Evolutionary conservation across 2,888 invertebrate species (phyloP).

Genomic region (Trissolcus japonicus): DNA sequence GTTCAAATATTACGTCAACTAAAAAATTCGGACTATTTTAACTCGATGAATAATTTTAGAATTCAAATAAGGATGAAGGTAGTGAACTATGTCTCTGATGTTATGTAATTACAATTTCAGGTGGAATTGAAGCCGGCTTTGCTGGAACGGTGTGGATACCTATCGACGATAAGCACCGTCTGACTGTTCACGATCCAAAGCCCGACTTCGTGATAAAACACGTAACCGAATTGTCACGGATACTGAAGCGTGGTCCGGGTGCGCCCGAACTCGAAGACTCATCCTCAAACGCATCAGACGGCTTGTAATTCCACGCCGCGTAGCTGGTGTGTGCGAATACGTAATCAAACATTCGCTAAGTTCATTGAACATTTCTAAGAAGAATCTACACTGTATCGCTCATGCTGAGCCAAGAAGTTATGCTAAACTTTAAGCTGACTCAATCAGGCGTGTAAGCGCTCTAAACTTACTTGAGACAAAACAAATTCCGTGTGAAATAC

Average conservation of each 20-base stretch:
- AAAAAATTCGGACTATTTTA: no score
- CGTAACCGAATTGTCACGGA: constrained; percentile 81
- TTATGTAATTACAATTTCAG: constrained; percentile 72
- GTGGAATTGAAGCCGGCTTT: constrained; percentile 85
- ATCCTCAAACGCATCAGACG: constrained; percentile 76
- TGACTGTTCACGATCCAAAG: constrained; percentile 75
- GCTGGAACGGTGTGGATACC: constrained; percentile 90
- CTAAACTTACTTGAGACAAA: background rate
- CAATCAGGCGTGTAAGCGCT: constrained; percentile 6
- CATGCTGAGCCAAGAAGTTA: constrained; percentile 42
- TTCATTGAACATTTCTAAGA: constrained; percentile 23
- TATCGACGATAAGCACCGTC: constrained; percentile 72
- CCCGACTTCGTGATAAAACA: constrained; percentile 83
- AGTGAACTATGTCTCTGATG: no score
- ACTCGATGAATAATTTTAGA: no score
- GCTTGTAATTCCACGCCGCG: constrained; percentile 66
- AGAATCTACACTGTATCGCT: constrained; percentile 36
- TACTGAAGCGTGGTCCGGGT: constrained; percentile 76
- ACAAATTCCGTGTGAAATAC: background rate
- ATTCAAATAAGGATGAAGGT: no score
- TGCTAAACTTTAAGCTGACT: constrained; percentile 37
- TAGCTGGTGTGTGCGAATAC: constrained; percentile 14
- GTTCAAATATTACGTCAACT: no score
- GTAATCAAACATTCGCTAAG: constrained; percentile 27
- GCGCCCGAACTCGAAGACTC: constrained; percentile 77